Evolutionary conservation across 2,888 invertebrate genomes (phyloP).

Genomic region (Antheraea assamensis): DNA sequence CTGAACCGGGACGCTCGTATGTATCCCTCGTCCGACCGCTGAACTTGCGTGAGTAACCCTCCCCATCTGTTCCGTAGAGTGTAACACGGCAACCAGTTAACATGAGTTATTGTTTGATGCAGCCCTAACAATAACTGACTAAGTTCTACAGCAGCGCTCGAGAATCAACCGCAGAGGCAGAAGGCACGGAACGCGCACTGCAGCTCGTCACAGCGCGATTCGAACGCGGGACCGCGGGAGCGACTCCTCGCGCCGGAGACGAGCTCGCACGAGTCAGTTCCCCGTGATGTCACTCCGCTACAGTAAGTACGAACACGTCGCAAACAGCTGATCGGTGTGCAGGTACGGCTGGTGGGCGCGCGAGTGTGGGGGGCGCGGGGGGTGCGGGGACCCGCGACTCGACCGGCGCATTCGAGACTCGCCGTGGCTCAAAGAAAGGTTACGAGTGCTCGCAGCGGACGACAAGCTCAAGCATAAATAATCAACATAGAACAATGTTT

Average conservation of each 20-base stretch:
- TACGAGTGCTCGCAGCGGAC: constrained; percentile 61
- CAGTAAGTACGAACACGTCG: not conserved
- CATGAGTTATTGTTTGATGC: constrained; percentile 28
- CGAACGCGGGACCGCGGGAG: constrained; percentile 49
- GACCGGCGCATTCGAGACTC: constrained; percentile 75
- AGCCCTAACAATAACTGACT: constrained; percentile 64
- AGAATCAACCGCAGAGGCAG: constrained; percentile 27
- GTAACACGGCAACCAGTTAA: no score
- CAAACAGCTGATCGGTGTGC: no score
- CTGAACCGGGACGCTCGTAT: constrained; percentile 69
- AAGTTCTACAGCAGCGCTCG: constrained; percentile 51
- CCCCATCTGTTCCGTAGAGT: no score
- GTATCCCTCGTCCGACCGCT: constrained; percentile 64
- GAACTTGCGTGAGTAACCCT: constrained; percentile 53
- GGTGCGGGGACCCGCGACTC: constrained; percentile 29
- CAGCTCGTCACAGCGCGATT: constrained; percentile 48
- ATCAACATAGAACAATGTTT: not conserved
- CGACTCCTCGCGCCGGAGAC: constrained; percentile 43
- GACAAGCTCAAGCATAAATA: constrained; percentile 41
- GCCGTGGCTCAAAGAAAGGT: constrained; percentile 66
- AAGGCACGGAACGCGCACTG: constrained; percentile 34
- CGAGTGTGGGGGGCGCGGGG: constrained; percentile 26
- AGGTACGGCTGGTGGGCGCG: constrained; percentile 70
- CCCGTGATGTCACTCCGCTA: no score
- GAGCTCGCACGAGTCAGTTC: constrained; percentile 51